Percentiles rank a stretch among this genome's conserved stretches.
Conservation (phyloP, 2,797 vertebrate species). For the Anableps anableps region DNA sequence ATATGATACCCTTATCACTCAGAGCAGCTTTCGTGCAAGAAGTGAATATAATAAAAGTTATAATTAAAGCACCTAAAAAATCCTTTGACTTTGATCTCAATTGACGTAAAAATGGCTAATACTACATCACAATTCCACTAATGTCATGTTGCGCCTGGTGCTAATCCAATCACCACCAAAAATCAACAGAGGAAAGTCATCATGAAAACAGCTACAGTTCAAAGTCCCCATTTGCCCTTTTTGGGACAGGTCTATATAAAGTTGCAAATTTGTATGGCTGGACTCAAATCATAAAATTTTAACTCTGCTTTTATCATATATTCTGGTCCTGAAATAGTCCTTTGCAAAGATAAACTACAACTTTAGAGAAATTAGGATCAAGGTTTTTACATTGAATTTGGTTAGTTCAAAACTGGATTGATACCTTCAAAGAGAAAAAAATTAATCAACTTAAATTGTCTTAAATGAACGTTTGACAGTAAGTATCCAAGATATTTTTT, state of each 20-base stretch:
- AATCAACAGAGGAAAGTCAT: neutral
- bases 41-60: neutral
- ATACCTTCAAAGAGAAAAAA: neutral
- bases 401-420: neutral
- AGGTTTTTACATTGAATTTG: neutral
- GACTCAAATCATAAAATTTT: neutral
- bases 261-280: neutral
- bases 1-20: neutral
- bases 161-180: neutral
- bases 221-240: neutral
- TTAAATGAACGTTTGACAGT: neutral
- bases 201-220: neutral
- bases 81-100: neutral
- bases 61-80: neutral
- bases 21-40: neutral
- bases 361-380: neutral
- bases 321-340: neutral
- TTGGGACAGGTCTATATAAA: neutral
- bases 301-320: neutral
- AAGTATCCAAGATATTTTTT: constrained; percentile 12
- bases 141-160: neutral
- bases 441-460: neutral
- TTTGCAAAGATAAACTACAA: neutral
- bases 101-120: neutral
- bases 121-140: neutral